These are phyloP conservation scores for Tricholaema leucomelas DNA, from an alignment of 2,113 vertebrate species.

Conservation along the genomic window DNA sequence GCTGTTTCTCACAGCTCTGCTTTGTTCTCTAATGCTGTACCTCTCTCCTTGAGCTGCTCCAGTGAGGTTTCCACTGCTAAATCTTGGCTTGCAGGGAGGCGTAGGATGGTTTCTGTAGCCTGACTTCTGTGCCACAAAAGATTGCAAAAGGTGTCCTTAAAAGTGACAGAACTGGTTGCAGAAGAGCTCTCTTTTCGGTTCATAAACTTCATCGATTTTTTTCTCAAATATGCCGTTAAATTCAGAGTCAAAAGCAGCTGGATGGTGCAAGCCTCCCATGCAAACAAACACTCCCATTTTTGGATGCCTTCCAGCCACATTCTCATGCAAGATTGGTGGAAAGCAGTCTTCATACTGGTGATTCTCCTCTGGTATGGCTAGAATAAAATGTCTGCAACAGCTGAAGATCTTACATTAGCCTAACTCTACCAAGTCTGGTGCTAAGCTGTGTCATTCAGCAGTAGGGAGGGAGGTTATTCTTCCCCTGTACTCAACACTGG, in stretches of 20 bases:
- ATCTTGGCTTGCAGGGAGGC: neutral
- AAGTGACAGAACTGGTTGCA: neutral
- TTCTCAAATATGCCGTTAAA: neutral
- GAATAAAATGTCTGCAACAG: neutral
- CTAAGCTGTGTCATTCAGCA: too few species aligned
- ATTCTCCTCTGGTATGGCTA: neutral
- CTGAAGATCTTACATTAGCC: neutral
- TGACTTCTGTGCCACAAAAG: neutral
- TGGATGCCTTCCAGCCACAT: neutral
- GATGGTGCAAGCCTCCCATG: neutral
- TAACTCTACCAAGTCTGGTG: too few species aligned
- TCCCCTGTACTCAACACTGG: too few species aligned
- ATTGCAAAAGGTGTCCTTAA: neutral
- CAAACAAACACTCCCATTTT: neutral
- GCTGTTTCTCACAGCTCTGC: slow-evolving; percentile 7
- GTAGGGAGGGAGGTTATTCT: too few species aligned
- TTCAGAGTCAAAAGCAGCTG: neutral
- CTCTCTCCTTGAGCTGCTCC: neutral
- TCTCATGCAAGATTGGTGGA: neutral
- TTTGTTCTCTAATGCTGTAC: neutral
- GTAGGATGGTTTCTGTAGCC: neutral
- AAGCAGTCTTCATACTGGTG: neutral
- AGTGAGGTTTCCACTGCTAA: neutral
- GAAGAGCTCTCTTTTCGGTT: slow-evolving; percentile 15
- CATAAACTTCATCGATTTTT: slow-evolving; percentile 8